Base-by-base conservation (phyloP, 30 jellyfish, hydroid and myxozoan genomes). In the Aurelia sp. region DNA sequence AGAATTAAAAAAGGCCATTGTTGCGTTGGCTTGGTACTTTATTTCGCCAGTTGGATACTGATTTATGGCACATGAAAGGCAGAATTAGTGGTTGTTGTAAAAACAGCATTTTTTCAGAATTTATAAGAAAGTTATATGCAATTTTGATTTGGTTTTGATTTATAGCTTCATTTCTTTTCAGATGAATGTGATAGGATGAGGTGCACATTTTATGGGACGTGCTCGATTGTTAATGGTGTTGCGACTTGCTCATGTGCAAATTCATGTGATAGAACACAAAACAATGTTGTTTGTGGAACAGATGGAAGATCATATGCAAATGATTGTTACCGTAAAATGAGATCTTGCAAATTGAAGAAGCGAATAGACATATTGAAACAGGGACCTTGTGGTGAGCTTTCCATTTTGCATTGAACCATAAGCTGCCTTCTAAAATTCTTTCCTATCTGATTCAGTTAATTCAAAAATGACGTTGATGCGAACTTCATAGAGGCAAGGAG, bases 261-360 rank as follows among this genome's bases (percentile, higher is more conserved):
- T 65, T 17, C 55, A 21, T 88, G 96, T 60, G 80, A 66, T 63
- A 78, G 71, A 48, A 33, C 48, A 13, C 70, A 47, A 13, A 27
- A 0, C n/a, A 62, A 65, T 8, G 78, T 78, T 40, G 70, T 71
- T 0, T 88, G 96, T 69, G 96, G 89, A 10, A 53, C 71, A 20
- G 92, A 88, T 62, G 96, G 96, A 22, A 68, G 92, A 62, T 53
- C 92, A 18, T 88, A 88, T 81, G 68, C 73, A 51, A 88, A 73
- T 50, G 68, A 65, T 11, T 88, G 96, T 65, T 73, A 41, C 37
- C 23, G 73, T 88, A 63, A 67, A 20, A 79, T 63, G 33, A 81
- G 48, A 16, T 73, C 96, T 16, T 88, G 96, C 81, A 44, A 41
- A 22, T 6, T 53, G 44, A 58, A 74, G 66, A 72, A 21, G 19